Conservation (phyloP, 1,140 invertebrate species). For the Halyomorpha halys region DNA sequence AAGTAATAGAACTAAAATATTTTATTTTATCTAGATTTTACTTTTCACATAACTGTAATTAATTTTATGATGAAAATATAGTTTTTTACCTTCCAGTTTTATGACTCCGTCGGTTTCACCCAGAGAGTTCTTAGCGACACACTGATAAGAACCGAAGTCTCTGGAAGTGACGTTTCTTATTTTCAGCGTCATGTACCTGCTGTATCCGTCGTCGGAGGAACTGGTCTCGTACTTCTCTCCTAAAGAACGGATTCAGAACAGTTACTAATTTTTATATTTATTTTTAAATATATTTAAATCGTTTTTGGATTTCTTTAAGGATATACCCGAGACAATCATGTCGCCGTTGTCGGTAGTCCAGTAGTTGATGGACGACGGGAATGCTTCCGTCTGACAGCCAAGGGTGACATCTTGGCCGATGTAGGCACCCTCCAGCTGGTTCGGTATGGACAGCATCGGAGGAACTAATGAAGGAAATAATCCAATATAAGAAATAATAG, state of each 20-base stretch:
- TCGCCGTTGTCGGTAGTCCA: constrained; percentile 75
- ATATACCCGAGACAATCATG: constrained; percentile 75
- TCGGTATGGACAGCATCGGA: constrained; percentile 77
- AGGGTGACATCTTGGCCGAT: constrained; percentile 68
- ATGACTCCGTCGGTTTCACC: constrained; percentile 87
- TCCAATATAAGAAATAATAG: too few relatives aligned
- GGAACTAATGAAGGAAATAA: constrained; percentile 48
- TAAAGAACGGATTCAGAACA: neutral
- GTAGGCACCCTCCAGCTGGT: constrained; percentile 73
- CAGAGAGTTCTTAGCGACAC: constrained; percentile 86
- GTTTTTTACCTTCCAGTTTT: constrained; percentile 70
- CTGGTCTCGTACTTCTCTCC: constrained; percentile 59
- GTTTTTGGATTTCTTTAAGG: neutral
- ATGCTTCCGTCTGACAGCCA: constrained; percentile 79
- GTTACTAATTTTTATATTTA: too few relatives aligned
- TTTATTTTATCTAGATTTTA: too few relatives aligned
- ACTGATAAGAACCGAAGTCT: constrained; percentile 76
- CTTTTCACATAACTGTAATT: too few relatives aligned
- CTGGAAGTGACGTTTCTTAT: constrained; percentile 62
- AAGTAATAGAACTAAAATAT: too few relatives aligned
- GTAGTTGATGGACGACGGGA: constrained; percentile 78
- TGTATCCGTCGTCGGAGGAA: constrained; percentile 69
- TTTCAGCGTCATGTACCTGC: constrained; percentile 74
- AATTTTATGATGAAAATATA: too few relatives aligned
- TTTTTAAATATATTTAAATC: neutral